A percentile compares a stretch with the other conserved stretches of the same genome.
These are phyloP conservation scores for Heliconius cydno DNA, from an alignment of 2,888 invertebrate species.

Conservation along the genomic window DNA sequence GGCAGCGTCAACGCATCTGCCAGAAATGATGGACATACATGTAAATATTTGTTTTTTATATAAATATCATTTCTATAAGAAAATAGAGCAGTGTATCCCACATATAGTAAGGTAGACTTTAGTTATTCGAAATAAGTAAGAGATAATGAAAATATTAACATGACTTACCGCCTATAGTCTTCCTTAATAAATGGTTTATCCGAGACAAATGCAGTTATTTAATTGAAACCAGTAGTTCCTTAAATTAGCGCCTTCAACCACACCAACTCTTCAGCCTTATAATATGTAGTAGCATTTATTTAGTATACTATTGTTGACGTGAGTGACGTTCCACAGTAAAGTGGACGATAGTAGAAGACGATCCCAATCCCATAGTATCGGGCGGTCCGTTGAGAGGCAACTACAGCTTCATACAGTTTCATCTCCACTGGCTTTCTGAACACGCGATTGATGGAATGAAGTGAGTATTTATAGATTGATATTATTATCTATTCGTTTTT, in stretches of 20 bases:
- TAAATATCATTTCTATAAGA: neutral
- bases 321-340: conserved; percentile 55
- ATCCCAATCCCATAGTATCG: conserved; percentile 62
- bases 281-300: neutral
- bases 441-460: conserved; percentile 88
- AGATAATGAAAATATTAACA: no score
- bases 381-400: conserved; percentile 86
- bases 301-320: neutral
- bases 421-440: conserved; percentile 94
- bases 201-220: neutral
- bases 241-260: neutral
- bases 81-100: no score
- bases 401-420: conserved; percentile 88
- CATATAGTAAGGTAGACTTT: no score
- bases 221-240: neutral
- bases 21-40: conserved; percentile 70
- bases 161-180: no score
- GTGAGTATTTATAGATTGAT: conserved; percentile 54
- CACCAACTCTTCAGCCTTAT: neutral
- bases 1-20: conserved; percentile 59
- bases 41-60: conserved; percentile 58
- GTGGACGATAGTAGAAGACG: conserved; percentile 58
- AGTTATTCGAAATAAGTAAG: no score
- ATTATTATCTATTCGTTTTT: no score
- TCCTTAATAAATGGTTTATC: no score